These are phyloP conservation scores for Petrocephalus schoutedeni DNA, from an alignment of 2,797 vertebrate genomes.

Conservation along the genomic window DNA sequence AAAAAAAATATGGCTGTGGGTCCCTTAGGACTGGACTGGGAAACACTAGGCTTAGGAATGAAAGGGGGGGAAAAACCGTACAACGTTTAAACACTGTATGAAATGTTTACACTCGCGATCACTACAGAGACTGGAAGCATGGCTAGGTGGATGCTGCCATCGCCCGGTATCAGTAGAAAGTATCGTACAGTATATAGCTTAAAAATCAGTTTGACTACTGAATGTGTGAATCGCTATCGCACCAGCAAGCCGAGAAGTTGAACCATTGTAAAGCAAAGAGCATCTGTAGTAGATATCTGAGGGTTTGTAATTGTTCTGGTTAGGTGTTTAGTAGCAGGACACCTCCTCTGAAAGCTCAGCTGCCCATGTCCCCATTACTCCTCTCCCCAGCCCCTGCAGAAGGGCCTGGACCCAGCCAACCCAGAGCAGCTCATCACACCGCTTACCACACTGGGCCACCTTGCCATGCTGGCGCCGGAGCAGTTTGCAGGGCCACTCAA, in stretches of 20 bases:
- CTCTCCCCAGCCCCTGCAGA: conserved; percentile 81
- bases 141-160: background rate
- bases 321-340: background rate
- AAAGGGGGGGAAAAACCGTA: background rate
- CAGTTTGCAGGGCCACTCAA: conserved; percentile 94
- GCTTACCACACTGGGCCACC: conserved; percentile 88
- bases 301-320: background rate
- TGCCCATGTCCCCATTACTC: background rate
- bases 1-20: no score
- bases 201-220: background rate
- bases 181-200: background rate
- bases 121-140: background rate
- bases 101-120: background rate
- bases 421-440: conserved; percentile 94
- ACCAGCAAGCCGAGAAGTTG: background rate
- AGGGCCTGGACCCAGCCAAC: conserved; percentile 88
- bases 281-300: background rate
- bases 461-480: conserved; percentile 92
- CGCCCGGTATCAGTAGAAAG: background rate
- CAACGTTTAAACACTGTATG: background rate
- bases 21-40: no score
- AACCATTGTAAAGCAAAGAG: background rate
- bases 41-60: background rate
- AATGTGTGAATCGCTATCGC: background rate
- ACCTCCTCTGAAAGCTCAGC: background rate